Base-by-base conservation (phyloP, 2,888 invertebrate species). In the Dorcus parallelipipedus region DNA sequence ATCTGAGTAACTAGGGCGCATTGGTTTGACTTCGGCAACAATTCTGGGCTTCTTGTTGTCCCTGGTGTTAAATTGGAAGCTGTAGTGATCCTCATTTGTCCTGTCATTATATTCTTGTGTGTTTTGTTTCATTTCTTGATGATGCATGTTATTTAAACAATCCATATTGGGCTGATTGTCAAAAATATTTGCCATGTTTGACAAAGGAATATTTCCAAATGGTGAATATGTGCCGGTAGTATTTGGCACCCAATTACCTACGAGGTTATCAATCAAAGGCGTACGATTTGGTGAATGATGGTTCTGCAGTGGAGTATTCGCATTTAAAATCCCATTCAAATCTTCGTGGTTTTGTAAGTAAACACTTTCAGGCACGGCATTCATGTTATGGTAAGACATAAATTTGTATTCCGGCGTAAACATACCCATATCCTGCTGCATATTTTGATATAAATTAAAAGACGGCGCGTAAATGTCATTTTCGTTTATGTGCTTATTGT, bases 1-100 rank as follows among this genome's bases (percentile, higher is more conserved):
- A 79, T 91, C 92, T 0, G 93, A 93, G 74, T 93, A 93, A 9
- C 90, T 88, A 51, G 92, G 91, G 54, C 92, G 83, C 91, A 92
- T 92, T 0, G 92, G 92, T 70, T 90, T 90, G 0, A 93, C 92
- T 79, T 92, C 92, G 40, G 91, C 92, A 0, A 92, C 86, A 75
- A 90, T 91, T 52, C 91, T 83, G 56, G 82, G 81, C 64, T 88
- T 89, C 67, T 85, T 85, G 59, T 77, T 81, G 64, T 81, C 82
- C 26, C 75, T 67, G 26, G 26, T 7, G 50, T 67, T 74, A 59
- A 82, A 83, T 57, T 83, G 82, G 67, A 83, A 83, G 51, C 64
- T 69, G 17, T 70, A 69, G 39, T 72, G 70, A 38, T 75, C 74
- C 50, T 73, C 73, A n/a, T 56, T 54, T 58, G 45, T 54, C 23